Base-by-base conservation (phyloP, 2,888 invertebrate species). In the Philhelius pedissequus region DNA sequence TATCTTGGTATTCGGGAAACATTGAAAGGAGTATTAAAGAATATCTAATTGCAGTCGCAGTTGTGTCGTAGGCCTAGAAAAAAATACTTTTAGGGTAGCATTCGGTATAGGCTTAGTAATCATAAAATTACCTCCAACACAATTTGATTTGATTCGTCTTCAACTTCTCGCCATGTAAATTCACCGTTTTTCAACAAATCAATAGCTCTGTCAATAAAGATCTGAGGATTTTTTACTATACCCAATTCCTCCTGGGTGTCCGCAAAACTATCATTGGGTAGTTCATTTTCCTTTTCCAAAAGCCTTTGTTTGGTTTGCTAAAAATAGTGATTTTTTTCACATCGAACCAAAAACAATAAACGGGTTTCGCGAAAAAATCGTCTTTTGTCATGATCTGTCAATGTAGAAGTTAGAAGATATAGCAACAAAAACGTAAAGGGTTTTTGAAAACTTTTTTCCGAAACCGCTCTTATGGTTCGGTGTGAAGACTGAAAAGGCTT, bases 31-130 rank as follows among this genome's bases (percentile, higher is more conserved):
- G 11, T 71, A 76, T 80, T 13, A 84, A 40, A 0, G 62, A 62
- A 15, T 84, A 80, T 1, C 68, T 68, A 13, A 84, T 25, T 13
- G 84, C 80, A 20, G 89, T 90, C 1, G 91, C 88, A 3, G 91
- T 89, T 1, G 91, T 91, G 84, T 91, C 91, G 64, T 90, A 91
- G 0, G 91, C 91, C 89, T 62, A 40, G 2, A 58, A 69, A 76
- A 9, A 27, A 13, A 22, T 25, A 25, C 15, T 2, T 0, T 40
- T 8, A 4, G n/a, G 13, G 0, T 1, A 5, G 8, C 82, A 68
- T 86, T 15, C 1, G 4, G 5, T n/a, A 0, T 3, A 43, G 3
- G 13, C 2, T 3, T 13, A 13, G 6, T 40, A 43, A 18, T 8
- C n/a, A 18, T 15, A 43, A 43, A 9, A 43, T 18, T 18, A 88